These are phyloP conservation scores for Cremastinae sp. DNA, from an alignment of 2,888 invertebrate species.

Conservation along the genomic window DNA sequence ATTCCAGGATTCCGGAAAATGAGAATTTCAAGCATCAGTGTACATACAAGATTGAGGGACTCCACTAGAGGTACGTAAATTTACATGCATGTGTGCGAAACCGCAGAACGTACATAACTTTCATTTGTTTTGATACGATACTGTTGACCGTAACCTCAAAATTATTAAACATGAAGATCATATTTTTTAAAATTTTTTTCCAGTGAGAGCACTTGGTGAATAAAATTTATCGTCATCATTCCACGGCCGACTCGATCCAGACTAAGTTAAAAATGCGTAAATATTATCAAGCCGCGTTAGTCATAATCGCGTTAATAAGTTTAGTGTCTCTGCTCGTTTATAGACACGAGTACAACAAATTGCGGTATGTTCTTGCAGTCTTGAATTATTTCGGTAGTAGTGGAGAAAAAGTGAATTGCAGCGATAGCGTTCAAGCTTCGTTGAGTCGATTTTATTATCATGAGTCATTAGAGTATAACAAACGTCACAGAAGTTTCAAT, in stretches of 20 bases:
- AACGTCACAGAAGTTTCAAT: slow-evolving; percentile 79
- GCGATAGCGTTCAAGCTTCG: not conserved
- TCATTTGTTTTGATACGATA: too few relatives aligned
- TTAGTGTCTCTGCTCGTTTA: slow-evolving; percentile 89
- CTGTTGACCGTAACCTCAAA: too few relatives aligned
- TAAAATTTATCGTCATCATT: not conserved
- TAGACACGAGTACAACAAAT: slow-evolving; percentile 91
- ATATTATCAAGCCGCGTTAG: slow-evolving; percentile 89
- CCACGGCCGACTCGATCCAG: not conserved
- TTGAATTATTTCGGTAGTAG: slow-evolving; percentile 90
- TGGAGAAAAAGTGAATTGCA: slow-evolving; percentile 81
- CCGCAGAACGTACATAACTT: too few relatives aligned
- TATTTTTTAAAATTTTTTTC: not conserved
- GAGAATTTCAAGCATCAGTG: too few relatives aligned
- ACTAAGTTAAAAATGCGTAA: slow-evolving; percentile 85
- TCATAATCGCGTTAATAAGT: slow-evolving; percentile 87
- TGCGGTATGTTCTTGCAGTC: slow-evolving; percentile 91
- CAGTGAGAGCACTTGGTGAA: too few relatives aligned
- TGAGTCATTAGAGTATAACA: slow-evolving; percentile 60
- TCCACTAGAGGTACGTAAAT: too few relatives aligned
- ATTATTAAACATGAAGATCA: not conserved
- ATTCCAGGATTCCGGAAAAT: too few relatives aligned
- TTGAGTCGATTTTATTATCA: not conserved
- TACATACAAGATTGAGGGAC: too few relatives aligned
- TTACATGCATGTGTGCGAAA: too few relatives aligned